These are phyloP conservation scores for Dendrocopos noguchii DNA, from an alignment of 2,113 vertebrate genomes.

Conservation along the genomic window DNA sequence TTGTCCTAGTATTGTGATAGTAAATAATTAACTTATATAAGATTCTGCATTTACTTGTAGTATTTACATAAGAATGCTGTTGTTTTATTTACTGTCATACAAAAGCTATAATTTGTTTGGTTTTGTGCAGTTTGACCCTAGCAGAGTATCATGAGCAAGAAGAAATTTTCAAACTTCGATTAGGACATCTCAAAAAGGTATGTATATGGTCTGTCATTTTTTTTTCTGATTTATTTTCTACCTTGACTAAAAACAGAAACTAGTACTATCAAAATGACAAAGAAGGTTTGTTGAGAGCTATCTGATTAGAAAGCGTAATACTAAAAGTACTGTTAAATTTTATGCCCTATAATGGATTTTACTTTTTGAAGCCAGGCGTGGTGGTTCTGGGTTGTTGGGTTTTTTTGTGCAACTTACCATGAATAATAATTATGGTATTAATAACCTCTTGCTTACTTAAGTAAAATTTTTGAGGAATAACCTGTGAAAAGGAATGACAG, in stretches of 20 bases:
- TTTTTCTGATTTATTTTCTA: background rate
- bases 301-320: background rate
- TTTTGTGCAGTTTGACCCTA: constrained; percentile 89
- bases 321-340: background rate
- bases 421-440: background rate
- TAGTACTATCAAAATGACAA: background rate
- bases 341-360: background rate
- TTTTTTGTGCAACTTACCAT: background rate
- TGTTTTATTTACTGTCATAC: background rate
- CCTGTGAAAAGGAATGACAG: background rate
- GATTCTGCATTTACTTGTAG: background rate
- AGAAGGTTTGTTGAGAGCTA: background rate
- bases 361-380: no score
- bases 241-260: background rate
- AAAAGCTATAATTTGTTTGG: background rate
- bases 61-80: background rate
- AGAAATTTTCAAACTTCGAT: constrained; percentile 98
- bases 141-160: constrained; percentile 99
- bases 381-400: no score
- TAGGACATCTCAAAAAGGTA: constrained; percentile 99
- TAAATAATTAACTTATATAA: background rate
- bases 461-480: background rate
- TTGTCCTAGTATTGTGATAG: background rate
- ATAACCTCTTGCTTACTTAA: background rate
- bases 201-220: background rate